Percentiles rank a stretch among this genome's conserved stretches.
These are phyloP conservation scores for Plusia festucae DNA, from an alignment of 2,888 invertebrate genomes.

Conservation along the genomic window DNA sequence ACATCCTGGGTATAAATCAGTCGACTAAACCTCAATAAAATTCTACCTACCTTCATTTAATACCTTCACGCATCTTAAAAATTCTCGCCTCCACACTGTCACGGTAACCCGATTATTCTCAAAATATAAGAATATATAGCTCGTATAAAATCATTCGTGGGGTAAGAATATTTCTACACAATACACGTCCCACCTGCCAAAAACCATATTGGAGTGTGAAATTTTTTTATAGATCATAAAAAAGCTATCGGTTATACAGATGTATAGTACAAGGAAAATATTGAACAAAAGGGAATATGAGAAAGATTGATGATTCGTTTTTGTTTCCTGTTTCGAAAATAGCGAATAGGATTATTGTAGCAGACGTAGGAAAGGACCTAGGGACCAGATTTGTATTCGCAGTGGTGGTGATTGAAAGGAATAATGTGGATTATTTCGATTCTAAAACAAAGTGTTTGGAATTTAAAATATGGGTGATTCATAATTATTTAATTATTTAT, in stretches of 20 bases:
- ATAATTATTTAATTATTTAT: no score
- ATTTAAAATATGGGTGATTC: no score
- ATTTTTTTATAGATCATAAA: conserved; percentile 6
- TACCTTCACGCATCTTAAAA: background rate
- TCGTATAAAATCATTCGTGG: background rate
- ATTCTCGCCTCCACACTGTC: background rate
- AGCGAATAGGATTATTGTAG: background rate
- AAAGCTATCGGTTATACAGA: conserved; percentile 3
- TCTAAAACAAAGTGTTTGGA: no score
- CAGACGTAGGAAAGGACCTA: background rate
- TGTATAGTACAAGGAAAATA: background rate
- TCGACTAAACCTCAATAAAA: no score
- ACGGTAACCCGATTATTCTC: conserved; percentile 2
- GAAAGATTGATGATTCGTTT: background rate
- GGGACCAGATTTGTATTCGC: background rate
- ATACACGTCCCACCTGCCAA: background rate
- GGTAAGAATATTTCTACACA: background rate
- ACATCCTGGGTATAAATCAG: no score
- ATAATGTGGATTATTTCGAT: no score
- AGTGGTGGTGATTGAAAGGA: no score
- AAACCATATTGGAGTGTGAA: background rate
- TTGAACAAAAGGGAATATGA: background rate
- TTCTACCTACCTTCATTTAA: background rate
- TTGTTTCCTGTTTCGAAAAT: background rate
- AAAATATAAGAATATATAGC: background rate